Percentiles rank a stretch among this genome's conserved stretches.
phyloP scores from a whole-genome alignment of 2,888 invertebrate species.

The Trichogramma evanescens region DNA sequence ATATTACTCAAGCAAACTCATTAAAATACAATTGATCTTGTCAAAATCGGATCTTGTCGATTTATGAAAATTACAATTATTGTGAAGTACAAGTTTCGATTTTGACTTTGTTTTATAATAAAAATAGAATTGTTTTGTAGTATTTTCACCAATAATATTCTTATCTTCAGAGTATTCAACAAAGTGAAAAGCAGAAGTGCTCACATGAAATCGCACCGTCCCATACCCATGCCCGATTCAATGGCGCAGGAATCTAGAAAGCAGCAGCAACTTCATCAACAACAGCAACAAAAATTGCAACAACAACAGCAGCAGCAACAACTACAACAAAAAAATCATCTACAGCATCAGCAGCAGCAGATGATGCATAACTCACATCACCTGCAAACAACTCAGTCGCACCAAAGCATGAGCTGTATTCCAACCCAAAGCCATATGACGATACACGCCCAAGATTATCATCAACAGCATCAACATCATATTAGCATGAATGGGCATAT shows the following conservation, averaged over 20 bases:
- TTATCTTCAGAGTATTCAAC: slow-evolving; percentile 81
- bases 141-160: no score
- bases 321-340: slow-evolving; percentile 25
- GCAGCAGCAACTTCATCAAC: slow-evolving; percentile 28
- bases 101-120: not conserved
- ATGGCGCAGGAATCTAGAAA: slow-evolving; percentile 64
- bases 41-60: no score
- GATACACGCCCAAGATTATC: slow-evolving; percentile 31
- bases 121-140: not conserved
- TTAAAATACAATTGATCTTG: no score
- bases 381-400: no score
- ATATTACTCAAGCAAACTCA: no score
- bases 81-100: no score
- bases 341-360: slow-evolving; percentile 27
- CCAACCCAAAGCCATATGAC: slow-evolving; percentile 18
- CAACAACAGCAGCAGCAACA: slow-evolving; percentile 15
- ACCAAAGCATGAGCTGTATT: no score
- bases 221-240: slow-evolving; percentile 63
- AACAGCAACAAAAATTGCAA: slow-evolving; percentile 22
- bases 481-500: slow-evolving; percentile 33
- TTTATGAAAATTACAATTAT: no score
- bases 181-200: slow-evolving; percentile 99
- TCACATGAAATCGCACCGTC: slow-evolving; percentile 98
- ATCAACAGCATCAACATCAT: slow-evolving; percentile 29
- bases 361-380: no score